phyloP scores from a whole-genome alignment of 2,113 vertebrate species.

The Diphyllodes magnificus region DNA sequence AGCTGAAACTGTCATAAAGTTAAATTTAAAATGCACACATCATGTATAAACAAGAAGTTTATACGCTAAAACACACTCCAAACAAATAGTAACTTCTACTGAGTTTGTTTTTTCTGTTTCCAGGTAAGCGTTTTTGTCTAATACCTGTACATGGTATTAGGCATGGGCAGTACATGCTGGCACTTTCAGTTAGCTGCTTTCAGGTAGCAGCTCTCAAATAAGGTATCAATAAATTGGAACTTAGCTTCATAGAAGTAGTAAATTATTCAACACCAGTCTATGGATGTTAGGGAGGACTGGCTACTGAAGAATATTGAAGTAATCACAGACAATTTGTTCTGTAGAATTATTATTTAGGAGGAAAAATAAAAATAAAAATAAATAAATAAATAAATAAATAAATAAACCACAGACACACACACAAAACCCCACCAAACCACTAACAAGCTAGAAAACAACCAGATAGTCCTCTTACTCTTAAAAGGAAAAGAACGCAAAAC shows the following conservation, averaged over 20 bases:
- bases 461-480: neutral
- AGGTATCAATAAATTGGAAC: neutral
- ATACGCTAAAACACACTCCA: neutral
- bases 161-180: neutral
- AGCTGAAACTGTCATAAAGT: neutral
- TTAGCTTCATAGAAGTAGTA: neutral
- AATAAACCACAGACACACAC: accelerated
- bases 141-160: neutral
- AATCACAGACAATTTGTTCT: neutral
- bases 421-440: accelerated
- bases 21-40: neutral
- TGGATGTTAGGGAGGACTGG: neutral
- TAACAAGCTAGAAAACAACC: neutral
- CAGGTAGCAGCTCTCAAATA: neutral
- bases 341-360: neutral
- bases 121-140: neutral
- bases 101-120: neutral
- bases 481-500: neutral
- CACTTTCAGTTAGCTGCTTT: neutral
- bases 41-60: neutral
- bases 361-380: neutral
- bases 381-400: neutral
- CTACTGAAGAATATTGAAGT: neutral
- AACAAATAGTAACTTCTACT: neutral
- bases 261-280: neutral